These are phyloP conservation scores for Platycercus adscitus DNA, from an alignment of 2,113 vertebrate genomes.

Conservation along the genomic window DNA sequence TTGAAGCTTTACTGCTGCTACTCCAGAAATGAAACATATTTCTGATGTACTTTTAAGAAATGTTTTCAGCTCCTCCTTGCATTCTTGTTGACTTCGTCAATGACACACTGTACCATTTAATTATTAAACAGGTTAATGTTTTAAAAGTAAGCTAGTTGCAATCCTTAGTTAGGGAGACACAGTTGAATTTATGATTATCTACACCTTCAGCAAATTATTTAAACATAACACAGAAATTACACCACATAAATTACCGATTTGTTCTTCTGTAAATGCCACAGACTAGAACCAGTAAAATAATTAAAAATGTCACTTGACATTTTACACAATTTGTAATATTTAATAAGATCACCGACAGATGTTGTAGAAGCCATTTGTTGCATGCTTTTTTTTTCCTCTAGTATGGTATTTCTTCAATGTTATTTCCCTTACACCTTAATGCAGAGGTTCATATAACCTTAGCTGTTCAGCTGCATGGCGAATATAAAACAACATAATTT, in stretches of 20 bases:
- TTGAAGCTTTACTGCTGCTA: neutral
- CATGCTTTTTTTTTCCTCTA: neutral
- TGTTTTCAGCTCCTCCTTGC: slow-evolving; percentile 17
- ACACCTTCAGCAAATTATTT: neutral
- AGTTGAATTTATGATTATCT: neutral
- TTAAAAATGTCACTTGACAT: neutral
- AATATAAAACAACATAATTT: neutral
- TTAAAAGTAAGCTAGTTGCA: neutral
- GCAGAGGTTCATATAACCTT: neutral
- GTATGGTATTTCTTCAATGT: neutral
- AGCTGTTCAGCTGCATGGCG: rapidly evolving
- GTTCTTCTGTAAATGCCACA: neutral
- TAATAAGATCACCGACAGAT: neutral
- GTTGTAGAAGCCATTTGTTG: neutral
- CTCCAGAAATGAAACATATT: neutral
- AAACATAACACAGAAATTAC: neutral
- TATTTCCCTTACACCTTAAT: neutral
- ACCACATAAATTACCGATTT: neutral
- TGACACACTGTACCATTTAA: neutral
- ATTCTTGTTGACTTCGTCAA: slow-evolving; percentile 22
- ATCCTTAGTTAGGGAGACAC: neutral
- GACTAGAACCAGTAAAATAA: neutral
- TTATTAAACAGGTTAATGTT: slow-evolving; percentile 3
- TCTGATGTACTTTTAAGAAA: neutral
- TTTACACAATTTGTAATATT: neutral